A percentile compares a stretch with the other conserved stretches of the same genome.
Evolutionary conservation across 2,113 vertebrate species (phyloP).

Genomic region (Puma concolor): DNA sequence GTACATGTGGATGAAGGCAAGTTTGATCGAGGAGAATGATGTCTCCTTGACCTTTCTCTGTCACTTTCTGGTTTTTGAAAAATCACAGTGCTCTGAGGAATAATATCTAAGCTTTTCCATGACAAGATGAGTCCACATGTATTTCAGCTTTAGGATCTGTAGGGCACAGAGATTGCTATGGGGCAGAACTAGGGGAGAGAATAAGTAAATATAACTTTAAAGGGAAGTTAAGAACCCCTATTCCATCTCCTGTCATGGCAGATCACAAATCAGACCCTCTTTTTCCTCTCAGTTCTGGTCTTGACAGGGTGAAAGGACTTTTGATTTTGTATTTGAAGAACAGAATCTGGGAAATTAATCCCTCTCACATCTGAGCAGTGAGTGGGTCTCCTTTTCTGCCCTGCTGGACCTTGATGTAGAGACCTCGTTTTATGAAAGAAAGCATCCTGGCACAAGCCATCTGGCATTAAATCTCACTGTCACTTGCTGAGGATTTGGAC

Average conservation of each 20-base stretch:
- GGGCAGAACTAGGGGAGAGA: neutral
- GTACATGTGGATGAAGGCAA: neutral
- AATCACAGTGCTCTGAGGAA: neutral
- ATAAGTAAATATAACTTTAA: neutral
- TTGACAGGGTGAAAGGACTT: neutral
- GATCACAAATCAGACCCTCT: neutral
- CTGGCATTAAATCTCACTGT: conserved; percentile 25
- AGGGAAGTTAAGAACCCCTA: neutral
- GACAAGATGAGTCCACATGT: neutral
- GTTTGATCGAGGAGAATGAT: neutral
- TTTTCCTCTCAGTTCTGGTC: neutral
- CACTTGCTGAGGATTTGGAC: conserved; percentile 69
- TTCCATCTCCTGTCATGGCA: neutral
- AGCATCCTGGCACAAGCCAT: neutral
- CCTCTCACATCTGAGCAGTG: neutral
- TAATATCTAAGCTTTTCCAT: neutral
- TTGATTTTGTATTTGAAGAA: neutral
- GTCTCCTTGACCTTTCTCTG: conserved; percentile 45
- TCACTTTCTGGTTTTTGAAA: conserved; percentile 6
- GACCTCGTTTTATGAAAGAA: neutral
- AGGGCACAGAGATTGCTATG: neutral
- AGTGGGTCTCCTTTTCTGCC: conserved; percentile 22
- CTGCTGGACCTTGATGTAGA: neutral
- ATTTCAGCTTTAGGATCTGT: neutral
- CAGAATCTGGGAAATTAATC: conserved; percentile 1